phyloP scores from a whole-genome alignment of 2,113 vertebrate genomes.

The Nyctibius bracteatus region DNA sequence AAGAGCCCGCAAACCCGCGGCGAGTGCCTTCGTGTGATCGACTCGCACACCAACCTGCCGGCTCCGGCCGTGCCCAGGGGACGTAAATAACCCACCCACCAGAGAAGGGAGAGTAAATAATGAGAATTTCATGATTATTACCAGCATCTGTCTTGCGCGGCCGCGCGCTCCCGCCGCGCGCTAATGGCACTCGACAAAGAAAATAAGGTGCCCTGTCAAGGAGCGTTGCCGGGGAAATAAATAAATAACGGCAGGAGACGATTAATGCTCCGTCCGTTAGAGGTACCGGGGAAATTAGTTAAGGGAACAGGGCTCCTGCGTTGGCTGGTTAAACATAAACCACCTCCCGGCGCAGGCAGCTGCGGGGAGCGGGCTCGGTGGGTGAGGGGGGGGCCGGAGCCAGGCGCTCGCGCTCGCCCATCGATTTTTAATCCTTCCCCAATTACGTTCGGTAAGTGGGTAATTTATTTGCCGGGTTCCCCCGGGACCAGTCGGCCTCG shows the following conservation, averaged over 20 bases:
- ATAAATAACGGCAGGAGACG: conserved; percentile 46
- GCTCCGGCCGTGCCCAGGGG: neutral
- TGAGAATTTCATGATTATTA: conserved; percentile 47
- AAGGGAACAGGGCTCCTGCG: neutral
- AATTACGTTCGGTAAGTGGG: neutral
- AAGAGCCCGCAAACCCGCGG: neutral
- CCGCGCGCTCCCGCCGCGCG: neutral
- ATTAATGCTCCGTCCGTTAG: neutral
- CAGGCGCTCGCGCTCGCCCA: neutral
- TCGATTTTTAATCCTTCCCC: conserved; percentile 51
- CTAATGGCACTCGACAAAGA: conserved; percentile 64
- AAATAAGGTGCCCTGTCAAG: conserved; percentile 53
- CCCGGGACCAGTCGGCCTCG: neutral
- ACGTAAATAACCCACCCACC: conserved; percentile 41
- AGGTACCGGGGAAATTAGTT: conserved; percentile 27
- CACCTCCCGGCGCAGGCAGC: neutral
- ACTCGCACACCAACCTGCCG: neutral
- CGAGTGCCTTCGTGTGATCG: neutral
- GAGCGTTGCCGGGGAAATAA: conserved; percentile 31
- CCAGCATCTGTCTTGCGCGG: conserved; percentile 40
- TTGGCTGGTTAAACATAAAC: conserved; percentile 41
- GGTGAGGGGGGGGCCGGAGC: neutral
- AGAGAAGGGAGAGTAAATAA: conserved; percentile 47
- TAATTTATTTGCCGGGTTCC: conserved; percentile 24
- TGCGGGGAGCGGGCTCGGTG: neutral